These are phyloP conservation scores for Lathamus discolor DNA, from an alignment of 2,113 vertebrate genomes.

Conservation along the genomic window DNA sequence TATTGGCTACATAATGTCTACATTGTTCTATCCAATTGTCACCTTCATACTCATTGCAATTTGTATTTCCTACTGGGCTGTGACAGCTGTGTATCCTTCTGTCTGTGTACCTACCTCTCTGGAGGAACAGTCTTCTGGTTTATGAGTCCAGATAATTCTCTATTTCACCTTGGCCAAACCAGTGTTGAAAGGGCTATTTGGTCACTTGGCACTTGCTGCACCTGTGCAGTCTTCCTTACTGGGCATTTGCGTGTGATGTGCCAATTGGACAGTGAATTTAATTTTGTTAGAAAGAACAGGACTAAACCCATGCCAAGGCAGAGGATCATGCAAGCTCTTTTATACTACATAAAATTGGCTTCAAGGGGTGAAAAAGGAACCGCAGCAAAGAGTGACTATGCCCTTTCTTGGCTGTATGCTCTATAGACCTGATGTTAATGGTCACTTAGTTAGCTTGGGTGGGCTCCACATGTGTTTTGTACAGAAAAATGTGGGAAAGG, in stretches of 20 bases:
- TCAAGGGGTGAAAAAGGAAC: background rate
- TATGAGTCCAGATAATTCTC: background rate
- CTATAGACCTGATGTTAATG: background rate
- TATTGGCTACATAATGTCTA: slow-evolving; percentile 88
- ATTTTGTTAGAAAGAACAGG: background rate
- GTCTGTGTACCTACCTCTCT: background rate
- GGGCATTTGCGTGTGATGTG: background rate
- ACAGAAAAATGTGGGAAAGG: background rate
- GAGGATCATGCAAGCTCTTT: background rate
- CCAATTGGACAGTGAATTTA: background rate
- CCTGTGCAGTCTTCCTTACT: background rate
- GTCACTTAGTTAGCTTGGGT: background rate
- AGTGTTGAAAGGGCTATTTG: background rate
- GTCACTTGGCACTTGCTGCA: background rate
- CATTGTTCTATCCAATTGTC: slow-evolving; percentile 89
- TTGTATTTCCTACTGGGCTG: slow-evolving; percentile 91
- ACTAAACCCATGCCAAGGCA: background rate
- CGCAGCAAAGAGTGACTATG: background rate
- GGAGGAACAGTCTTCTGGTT: background rate
- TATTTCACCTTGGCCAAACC: background rate
- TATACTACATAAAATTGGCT: background rate
- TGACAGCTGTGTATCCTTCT: slow-evolving; percentile 95
- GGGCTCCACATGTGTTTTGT: background rate
- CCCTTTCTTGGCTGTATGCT: background rate
- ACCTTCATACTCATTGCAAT: slow-evolving; percentile 90